Conservation (phyloP, 1,140 invertebrate genomes). For the Drosophila ambigua region DNA sequence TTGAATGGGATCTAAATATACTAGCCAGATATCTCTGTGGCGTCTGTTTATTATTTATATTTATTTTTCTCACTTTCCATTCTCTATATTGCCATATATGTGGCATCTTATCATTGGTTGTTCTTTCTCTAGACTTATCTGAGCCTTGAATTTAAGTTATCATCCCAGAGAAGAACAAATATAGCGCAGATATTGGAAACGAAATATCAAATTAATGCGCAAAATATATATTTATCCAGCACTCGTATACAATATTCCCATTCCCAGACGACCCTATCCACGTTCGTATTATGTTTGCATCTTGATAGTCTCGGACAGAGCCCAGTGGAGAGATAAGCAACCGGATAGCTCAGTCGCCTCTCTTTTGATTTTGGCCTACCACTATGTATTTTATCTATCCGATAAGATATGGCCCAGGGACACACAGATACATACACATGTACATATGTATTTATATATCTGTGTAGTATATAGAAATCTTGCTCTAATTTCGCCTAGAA, state of each 20-base stretch:
- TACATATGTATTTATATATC: conserved; percentile 1
- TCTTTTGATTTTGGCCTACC: conserved; percentile 36
- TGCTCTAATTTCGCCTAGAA: conserved; percentile 52
- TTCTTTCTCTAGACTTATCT: conserved; percentile 8
- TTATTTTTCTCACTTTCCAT: not conserved
- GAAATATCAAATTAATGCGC: conserved; percentile 29
- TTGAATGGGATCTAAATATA: too few relatives aligned
- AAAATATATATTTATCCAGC: conserved; percentile 28
- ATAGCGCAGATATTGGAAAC: not conserved
- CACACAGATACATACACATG: conserved; percentile 7
- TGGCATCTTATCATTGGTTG: not conserved
- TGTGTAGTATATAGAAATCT: conserved; percentile 17
- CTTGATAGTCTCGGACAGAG: conserved; percentile 24
- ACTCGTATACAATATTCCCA: conserved; percentile 7
- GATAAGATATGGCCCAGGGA: conserved; percentile 54
- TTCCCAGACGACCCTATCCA: conserved; percentile 21
- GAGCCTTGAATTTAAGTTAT: not conserved
- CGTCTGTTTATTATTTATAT: not conserved
- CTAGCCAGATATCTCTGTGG: too few relatives aligned
- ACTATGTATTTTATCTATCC: conserved; percentile 57
- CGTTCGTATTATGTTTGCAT: conserved; percentile 41
- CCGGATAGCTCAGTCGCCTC: conserved; percentile 1
- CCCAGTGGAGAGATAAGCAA: conserved; percentile 34
- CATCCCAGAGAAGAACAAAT: conserved; percentile 1
- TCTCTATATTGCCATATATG: not conserved